Evolutionary conservation across 2,888 invertebrate species (phyloP), one percentile per base, ranked within the genome.

Genomic region (Parasteatoda lunata): DNA sequence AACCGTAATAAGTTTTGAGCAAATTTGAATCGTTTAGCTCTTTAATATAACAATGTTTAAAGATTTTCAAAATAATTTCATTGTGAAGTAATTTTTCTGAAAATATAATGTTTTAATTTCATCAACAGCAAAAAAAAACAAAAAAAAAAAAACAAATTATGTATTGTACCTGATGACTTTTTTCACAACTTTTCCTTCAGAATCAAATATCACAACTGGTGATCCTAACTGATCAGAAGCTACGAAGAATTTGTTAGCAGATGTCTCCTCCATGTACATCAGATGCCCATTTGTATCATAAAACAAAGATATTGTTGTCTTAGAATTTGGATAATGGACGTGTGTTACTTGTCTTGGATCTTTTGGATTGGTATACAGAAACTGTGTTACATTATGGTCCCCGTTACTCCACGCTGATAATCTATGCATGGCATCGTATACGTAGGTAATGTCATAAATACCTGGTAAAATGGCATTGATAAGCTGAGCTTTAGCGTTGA

Each of bases 171-270:
- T 88, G 8, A 75, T 15, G 77, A 98, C 96, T 93, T 98, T 97
- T 88, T 98, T 93, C 71, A 98, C 96, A 0, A 97, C 96, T 92
- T 97, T 96, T 73, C 98, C 98, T 90, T 97, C 97, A 91, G 97
- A 96, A 92, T 97, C 97, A 93, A 98, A 98, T 47, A 98, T 95
- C 95, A 97, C 97, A 0, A 98, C 94, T 0, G 98, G 98, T 0
- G 98, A 97, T 52, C 98, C 98, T 91, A 96, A 96, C 91, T 97
- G 97, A 92, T 97, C 97, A 0, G 97, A 97, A 5, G 97, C 97
- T 66, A 97, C 96, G 91, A 97, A 97, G 92, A 97, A 97, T 91
- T 97, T 97, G 91, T 97, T 96, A 13, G 97, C 94, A 91, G 96
- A 96, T 4, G 87, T 75, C 45, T 97, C 95, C 93, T 97, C 97